Evolutionary conservation across 2,113 vertebrate genomes (phyloP).

Genomic region (Mirounga angustirostris): DNA sequence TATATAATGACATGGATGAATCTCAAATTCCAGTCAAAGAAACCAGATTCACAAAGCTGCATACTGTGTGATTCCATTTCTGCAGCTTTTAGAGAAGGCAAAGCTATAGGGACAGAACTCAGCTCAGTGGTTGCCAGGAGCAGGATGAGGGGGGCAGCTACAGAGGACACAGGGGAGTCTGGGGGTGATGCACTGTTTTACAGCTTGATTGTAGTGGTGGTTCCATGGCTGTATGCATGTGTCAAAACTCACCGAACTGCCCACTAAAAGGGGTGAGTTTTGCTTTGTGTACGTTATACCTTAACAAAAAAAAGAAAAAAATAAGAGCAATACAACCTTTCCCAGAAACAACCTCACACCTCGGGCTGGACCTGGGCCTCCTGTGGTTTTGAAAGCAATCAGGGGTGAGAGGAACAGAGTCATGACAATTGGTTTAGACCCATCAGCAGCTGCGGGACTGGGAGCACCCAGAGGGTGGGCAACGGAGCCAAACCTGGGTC

Average conservation of each 20-base stretch:
- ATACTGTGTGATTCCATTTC: rapidly evolving
- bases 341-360: neutral
- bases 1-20: rapidly evolving
- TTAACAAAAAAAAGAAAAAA: neutral
- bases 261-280: neutral
- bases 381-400: neutral
- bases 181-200: rapidly evolving
- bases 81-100: neutral
- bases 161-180: neutral
- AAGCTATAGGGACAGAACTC: neutral
- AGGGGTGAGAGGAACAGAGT: rapidly evolving
- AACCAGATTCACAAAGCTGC: neutral
- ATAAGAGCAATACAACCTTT: neutral
- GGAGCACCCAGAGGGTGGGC: neutral
- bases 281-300: neutral
- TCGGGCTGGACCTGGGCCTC: neutral
- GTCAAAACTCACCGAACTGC: neutral
- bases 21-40: neutral
- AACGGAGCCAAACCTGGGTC: neutral
- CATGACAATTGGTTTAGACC: rapidly evolving
- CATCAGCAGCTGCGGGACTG: neutral
- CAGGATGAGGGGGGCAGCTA: too few relatives aligned
- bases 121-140: neutral
- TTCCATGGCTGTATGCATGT: rapidly evolving
- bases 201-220: too few relatives aligned